phyloP scores from a whole-genome alignment of 2,888 invertebrate species.

The Eledona agricola region DNA sequence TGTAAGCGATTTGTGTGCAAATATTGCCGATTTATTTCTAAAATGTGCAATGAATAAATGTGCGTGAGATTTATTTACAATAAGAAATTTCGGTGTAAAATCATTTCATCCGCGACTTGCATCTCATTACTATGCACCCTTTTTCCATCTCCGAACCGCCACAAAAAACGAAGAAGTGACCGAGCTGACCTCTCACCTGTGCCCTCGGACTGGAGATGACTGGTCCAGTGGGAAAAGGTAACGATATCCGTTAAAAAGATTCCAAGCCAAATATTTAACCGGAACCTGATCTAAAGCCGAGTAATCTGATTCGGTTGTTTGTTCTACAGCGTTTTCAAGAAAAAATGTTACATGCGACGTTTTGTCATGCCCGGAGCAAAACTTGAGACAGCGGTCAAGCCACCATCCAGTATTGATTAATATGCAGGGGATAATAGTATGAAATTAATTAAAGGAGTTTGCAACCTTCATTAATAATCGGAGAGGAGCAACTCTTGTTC shows the following conservation, averaged over 20 bases:
- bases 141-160: conserved; percentile 10
- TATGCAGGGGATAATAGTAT: conserved; percentile 62
- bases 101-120: too few relatives aligned
- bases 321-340: conserved; percentile 31
- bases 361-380: conserved; percentile 30
- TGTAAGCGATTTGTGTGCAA: too few relatives aligned
- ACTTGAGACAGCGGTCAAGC: conserved; percentile 41
- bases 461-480: conserved; percentile 63
- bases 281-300: conserved; percentile 10
- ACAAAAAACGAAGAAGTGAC: conserved; percentile 34
- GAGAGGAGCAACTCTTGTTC: conserved; percentile 56
- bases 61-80: too few relatives aligned
- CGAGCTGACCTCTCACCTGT: conserved; percentile 43
- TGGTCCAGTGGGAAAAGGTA: conserved; percentile 38
- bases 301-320: conserved; percentile 29
- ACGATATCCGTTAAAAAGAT: conserved; percentile 28
- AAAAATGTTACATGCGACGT: conserved; percentile 25
- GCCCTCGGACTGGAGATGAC: conserved; percentile 28
- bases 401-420: conserved; percentile 60
- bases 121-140: conserved; percentile 39
- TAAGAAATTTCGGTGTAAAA: too few relatives aligned
- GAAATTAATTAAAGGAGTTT: conserved; percentile 64
- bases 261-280: conserved; percentile 29
- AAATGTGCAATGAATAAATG: too few relatives aligned
- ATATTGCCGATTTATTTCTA: too few relatives aligned